Evolutionary conservation across 2,113 vertebrate genomes (phyloP).

Genomic region (Speoplatyrhinus poulsoni): DNA sequence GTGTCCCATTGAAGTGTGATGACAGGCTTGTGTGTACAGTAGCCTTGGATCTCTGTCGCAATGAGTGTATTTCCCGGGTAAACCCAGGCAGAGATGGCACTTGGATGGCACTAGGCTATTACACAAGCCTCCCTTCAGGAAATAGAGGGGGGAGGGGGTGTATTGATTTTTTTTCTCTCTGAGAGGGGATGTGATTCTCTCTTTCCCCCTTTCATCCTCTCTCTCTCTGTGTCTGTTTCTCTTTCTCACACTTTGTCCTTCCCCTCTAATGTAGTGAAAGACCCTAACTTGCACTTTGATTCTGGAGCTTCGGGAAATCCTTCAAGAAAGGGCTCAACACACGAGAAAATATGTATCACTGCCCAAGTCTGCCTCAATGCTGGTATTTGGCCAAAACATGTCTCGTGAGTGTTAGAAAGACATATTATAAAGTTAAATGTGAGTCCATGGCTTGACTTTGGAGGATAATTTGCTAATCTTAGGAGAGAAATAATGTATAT

Average conservation of each 20-base stretch:
- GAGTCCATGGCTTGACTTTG: too few species aligned
- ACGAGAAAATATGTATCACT: too few species aligned
- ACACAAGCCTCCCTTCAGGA: constrained; percentile 62
- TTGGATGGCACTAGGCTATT: constrained; percentile 57
- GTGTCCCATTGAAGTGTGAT: constrained; percentile 18
- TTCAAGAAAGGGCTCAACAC: neutral
- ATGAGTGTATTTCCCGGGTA: constrained; percentile 48
- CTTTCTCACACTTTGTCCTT: constrained; percentile 27
- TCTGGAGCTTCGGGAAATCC: neutral
- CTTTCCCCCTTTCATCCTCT: constrained; percentile 34
- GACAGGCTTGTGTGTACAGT: too few species aligned
- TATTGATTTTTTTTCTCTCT: constrained; percentile 66
- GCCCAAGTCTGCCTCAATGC: too few species aligned
- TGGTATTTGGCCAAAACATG: too few species aligned
- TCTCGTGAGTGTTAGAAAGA: too few species aligned
- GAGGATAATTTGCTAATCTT: too few species aligned
- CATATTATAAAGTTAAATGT: too few species aligned
- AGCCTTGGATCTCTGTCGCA: neutral
- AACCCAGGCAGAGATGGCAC: constrained; percentile 43
- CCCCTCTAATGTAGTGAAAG: neutral
- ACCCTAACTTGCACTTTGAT: neutral
- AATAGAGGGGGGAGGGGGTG: constrained; percentile 58
- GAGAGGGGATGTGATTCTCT: constrained; percentile 61
- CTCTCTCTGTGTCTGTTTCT: constrained; percentile 22
- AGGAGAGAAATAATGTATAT: too few species aligned